Conservation (phyloP, 1,140 invertebrate genomes). For the Himalopsyche phryganea region DNA sequence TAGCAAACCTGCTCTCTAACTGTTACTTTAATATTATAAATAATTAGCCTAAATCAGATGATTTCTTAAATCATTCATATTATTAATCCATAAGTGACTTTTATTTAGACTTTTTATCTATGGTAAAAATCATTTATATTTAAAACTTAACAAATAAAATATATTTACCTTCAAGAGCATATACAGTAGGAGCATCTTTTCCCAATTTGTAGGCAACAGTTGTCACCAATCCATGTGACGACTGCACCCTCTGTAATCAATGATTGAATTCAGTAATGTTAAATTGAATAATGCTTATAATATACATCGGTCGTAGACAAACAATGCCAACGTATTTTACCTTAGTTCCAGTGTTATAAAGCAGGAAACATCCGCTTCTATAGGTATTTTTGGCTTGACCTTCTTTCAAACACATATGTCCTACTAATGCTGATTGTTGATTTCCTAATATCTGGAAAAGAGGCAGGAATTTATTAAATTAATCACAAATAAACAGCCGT, state of each 20-base stretch:
- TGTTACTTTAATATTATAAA: no score
- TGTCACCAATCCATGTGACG: conserved; percentile 86
- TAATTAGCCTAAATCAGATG: no score
- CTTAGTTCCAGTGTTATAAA: conserved; percentile 89
- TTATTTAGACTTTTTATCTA: no score
- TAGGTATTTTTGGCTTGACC: conserved; percentile 97
- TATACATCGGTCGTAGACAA: no score
- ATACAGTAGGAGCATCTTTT: conserved; percentile 68
- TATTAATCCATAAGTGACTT: no score
- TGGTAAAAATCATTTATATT: no score
- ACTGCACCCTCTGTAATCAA: conserved; percentile 67
- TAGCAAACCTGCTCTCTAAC: no score
- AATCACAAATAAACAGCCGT: no score
- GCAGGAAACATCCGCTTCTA: conserved; percentile 92
- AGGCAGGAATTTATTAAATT: no score
- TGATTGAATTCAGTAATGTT: background rate
- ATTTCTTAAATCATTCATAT: no score
- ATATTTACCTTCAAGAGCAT: conserved; percentile 91
- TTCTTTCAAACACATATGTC: conserved; percentile 85
- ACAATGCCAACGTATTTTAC: conserved; percentile 43
- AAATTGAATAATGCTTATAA: no score
- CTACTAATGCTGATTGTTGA: conserved; percentile 92
- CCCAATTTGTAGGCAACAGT: conserved; percentile 94
- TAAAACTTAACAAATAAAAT: no score
- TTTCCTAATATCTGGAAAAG: conserved; percentile 84